A percentile compares a stretch with the other conserved stretches of the same genome.
phyloP scores from a whole-genome alignment of 2,797 vertebrate species.

The Acipenser ruthenus region DNA sequence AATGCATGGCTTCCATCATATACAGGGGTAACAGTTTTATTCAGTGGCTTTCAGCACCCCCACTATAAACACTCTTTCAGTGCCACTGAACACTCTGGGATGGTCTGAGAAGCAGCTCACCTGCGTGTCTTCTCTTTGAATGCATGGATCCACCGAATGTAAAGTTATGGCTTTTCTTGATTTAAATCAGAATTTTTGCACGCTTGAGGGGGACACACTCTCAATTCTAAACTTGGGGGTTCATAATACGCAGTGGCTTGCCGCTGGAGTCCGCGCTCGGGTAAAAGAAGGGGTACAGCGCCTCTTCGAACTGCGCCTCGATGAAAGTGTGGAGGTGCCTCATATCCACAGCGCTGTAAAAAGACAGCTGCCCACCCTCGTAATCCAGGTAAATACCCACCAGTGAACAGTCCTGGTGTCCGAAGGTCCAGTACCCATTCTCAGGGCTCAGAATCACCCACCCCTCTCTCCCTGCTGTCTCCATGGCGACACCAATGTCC shows the following conservation, averaged over 20 bases:
- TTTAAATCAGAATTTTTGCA: no score
- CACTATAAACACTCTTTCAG: no score
- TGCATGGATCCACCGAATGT: no score
- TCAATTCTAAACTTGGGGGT: background rate
- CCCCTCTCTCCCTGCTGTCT: constrained; percentile 15
- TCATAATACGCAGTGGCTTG: constrained; percentile 15
- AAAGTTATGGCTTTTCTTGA: no score
- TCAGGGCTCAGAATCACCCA: constrained; percentile 21
- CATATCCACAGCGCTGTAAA: constrained; percentile 16
- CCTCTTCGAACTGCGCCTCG: constrained; percentile 12
- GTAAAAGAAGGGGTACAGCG: constrained; percentile 23
- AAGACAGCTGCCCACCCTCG: constrained; percentile 23
- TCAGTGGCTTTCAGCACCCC: no score
- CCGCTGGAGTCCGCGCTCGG: constrained; percentile 17
- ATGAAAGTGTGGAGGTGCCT: constrained; percentile 14
- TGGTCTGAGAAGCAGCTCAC: no score
- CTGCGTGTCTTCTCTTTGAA: no score
- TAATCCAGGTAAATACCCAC: constrained; percentile 22
- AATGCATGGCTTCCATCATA: no score
- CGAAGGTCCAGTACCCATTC: constrained; percentile 20
- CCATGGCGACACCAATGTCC: constrained; percentile 18
- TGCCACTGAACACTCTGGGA: no score
- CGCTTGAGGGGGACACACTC: no score
- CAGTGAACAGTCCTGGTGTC: constrained; percentile 9
- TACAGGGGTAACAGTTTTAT: no score